Base-by-base conservation (phyloP, 2,113 vertebrate genomes). In the Takifugu bimaculatus region DNA sequence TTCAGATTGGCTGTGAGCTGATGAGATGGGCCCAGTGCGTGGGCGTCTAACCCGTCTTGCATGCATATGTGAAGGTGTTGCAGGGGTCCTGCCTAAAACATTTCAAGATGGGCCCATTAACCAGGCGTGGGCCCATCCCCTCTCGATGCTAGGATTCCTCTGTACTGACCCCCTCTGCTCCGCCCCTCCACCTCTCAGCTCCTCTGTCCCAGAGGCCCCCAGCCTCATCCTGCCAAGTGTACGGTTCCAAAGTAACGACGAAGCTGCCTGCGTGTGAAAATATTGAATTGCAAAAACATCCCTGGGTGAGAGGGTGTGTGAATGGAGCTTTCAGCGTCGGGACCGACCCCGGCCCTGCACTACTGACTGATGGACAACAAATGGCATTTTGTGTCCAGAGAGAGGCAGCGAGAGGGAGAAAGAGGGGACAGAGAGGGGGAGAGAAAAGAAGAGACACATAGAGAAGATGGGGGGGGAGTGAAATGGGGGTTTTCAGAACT, bases 241-340 rank as follows among this genome's bases (percentile, higher is more conserved):
- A 92, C 52, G 91, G 92, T 94, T 95, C 91, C 94, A 84, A 88
- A 92, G 93, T 94, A 96, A 95, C 93, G 94, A 94, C 85, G 93
- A 92, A 93, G 91, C 93, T 91, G 92, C 91, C 93, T 92, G 92
- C 92, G 95, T 93, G 94, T 92, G 94, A 96, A 95, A 96, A 98
- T 97, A 97, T 97, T 97, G 93, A 94, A 96, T 97, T 95, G 94
- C 95, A 96, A 92, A 94, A 94, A 94, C 95, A 95, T 91, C 93
- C 92, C 85, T 81, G 87, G 82, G 90, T 80, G 90, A 93, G 91
- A 86, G 81, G 87, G 92, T 89, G 91, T 93, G 92, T 93, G 93
- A 94, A 94, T 91, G 87, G 92, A 91, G 92, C 92, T 93, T 94
- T 96, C 93, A 91, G 92, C 93, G 81, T 93, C 63, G 91, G 89